Base-by-base conservation (phyloP, 1,140 invertebrate species). In the Apolygus lucorum region DNA sequence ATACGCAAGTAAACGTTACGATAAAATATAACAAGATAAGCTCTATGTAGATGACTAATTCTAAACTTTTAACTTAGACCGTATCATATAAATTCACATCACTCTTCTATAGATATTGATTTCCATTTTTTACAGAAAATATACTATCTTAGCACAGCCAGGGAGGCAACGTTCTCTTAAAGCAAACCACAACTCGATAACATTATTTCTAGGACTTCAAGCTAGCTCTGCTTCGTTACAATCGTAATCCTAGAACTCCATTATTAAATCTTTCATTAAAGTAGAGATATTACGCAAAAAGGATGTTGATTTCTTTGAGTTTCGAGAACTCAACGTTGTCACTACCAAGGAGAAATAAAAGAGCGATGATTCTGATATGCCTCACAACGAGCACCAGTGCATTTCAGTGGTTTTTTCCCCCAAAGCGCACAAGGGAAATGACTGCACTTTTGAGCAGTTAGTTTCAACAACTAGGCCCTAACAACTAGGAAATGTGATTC, bases 121-220 rank as follows among this genome's bases (percentile, higher is more conserved):
- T 42, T 54, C 28, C 64, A 59, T 62, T 54, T 52, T 54, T 49
- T 70, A 70, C 52, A 67, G 68, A 70, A 70, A 70, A 70, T 70
- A 67, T 70, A 70, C 52, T 70, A 70, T 70, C 69, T 67, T 70
- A 70, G 29, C 69, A 70, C 69, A 70, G 69, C 69, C 69, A 54
- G 27, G 26, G 28, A 54, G 69, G 69, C 69, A 67, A 52, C 26
- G 22, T 49, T 68, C 28, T 29, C 66, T 52, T 52, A 11, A 11
- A 22, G 26, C 14, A 22, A 49, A 17, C 34, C 29, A 49, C n/a
- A 42, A 49, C 63, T 25, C 49, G 42, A 52, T 52, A 29, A 52
- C 29, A 52, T 49, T 25, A n/a, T 29, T 29, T 28, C 22, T 64
- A 64, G 22, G 27, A 25, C 22, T 49, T 17, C 27, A 68, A 42